A percentile compares a stretch with the other conserved stretches of the same genome.
phyloP scores from a whole-genome alignment of 2,113 vertebrate genomes.

The Melanotaenia duboulayi region DNA sequence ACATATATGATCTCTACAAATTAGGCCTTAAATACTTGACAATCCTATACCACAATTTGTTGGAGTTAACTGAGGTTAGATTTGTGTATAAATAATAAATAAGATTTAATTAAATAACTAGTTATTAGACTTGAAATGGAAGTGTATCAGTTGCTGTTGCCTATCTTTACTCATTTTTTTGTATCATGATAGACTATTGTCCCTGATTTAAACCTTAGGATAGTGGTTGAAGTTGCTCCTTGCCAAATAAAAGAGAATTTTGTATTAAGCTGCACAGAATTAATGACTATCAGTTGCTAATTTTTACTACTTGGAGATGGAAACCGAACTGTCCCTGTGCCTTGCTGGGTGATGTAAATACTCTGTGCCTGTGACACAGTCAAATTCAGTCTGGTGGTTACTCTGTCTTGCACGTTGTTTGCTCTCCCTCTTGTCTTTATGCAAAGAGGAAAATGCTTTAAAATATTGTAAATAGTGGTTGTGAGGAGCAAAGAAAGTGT shows the following conservation, averaged over 20 bases:
- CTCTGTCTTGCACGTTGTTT: constrained; percentile 1
- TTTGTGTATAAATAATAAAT: constrained; percentile 2
- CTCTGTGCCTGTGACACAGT: constrained; percentile 21
- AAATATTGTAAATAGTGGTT: constrained; percentile 3
- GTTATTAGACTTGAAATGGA: constrained; percentile 2
- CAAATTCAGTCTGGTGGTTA: constrained; percentile 14
- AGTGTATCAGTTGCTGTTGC: not conserved
- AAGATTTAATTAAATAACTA: not conserved
- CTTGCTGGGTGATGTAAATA: constrained; percentile 20
- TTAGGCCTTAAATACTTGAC: not conserved
- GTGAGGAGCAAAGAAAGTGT: constrained; percentile 14
- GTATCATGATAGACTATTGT: constrained; percentile 11
- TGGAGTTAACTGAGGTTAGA: not conserved
- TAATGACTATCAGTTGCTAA: constrained; percentile 68
- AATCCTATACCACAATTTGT: not conserved
- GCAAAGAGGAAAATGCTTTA: constrained; percentile 3
- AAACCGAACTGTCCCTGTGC: constrained; percentile 28
- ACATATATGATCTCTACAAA: not conserved
- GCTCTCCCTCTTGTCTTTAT: constrained; percentile 3
- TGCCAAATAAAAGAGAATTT: constrained; percentile 47
- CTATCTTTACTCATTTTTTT: not conserved
- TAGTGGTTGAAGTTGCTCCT: constrained; percentile 3
- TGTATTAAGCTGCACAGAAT: constrained; percentile 31
- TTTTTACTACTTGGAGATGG: constrained; percentile 29
- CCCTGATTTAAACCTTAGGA: constrained; percentile 14